Base-by-base conservation (phyloP, 92 coral and sea anemone genomes). In the Anthopleura xanthogrammica region DNA sequence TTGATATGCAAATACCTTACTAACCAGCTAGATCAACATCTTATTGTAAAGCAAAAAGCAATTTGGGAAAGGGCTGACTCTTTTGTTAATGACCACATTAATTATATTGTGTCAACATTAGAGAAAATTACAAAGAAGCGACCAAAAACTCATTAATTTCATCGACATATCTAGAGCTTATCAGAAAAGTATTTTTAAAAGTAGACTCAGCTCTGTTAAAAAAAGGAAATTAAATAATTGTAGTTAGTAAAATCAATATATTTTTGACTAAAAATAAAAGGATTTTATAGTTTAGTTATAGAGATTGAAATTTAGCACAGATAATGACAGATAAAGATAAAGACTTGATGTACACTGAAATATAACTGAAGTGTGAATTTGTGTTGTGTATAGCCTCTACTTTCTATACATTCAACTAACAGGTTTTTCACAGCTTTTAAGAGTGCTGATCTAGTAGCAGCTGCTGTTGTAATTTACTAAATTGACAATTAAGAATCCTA, bases 91-190 rank as follows among this genome's bases (percentile, higher is more conserved):
- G 65, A 68, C 73, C 55, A 70, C 84, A 81, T 81, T 81, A 48
- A 81, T 81, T 81, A 81, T 81, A 81, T 66, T 81, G 84, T 70
- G 77, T 48, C 84, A 81, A 17, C 52, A 29, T 76, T 52, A 68
- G 12, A 70, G 84, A 81, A 81, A 60, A 80, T 65, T 62, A 80
- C 76, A 65, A 65, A 41, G 23, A 62, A 42, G 60, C 43, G 60
- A 50, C 60, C 24, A 77, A 68, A 57, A 29, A 41, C 62, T 68
- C 77, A 81, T 81, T 43, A 64, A 81, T 81, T 70, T 48, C 71
- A 29, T 80, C 60, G 76, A 62, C 74, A 68, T 23, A 14, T 68
- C 70, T 62, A 29, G 19, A 62, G 41, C 72, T 16, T 23, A 10
- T 10, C 20, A 23, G 29, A 65, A 23, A 68, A 68, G 42, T 62